Base-by-base conservation (phyloP, 2,888 invertebrate genomes). In the Harpalus rubripes region DNA sequence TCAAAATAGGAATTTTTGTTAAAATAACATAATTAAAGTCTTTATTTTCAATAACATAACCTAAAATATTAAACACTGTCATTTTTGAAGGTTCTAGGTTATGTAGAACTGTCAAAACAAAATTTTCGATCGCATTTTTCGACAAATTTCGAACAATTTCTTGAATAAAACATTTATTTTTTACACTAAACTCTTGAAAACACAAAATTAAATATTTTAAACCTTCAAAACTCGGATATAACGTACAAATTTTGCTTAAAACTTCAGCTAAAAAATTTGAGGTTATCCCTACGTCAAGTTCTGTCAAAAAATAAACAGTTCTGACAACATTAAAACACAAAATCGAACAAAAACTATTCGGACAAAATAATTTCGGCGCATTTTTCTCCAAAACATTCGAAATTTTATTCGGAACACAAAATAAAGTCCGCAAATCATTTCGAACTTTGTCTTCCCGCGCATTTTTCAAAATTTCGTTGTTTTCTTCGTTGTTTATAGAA, bases 21-120 rank as follows among this genome's bases (percentile, higher is more conserved):
- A 92, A 92, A 0, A 97, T 89, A 39, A 94, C 93, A 87, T 95
- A 95, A 65, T 93, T 93, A 96, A 96, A 97, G 87, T 93, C 92
- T 1, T 92, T 91, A 76, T 91, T 93, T 0, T 90, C 89, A 6
- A 93, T 89, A 2, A 93, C 91, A 85, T 91, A 90, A 4, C 93
- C 93, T 1, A 95, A 91, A 32, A 95, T 87, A 6, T 91, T 88
- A 7, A 90, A 91, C 0, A 95, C 91, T 7, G 88, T 89, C 84
- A 87, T 91, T 87, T 91, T 91, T 88, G 92, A 89, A 39, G 93
- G 91, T 1, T 93, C 91, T 74, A 93, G 89, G 39, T 91, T 90
- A 81, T 93, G 92, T 0, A 96, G 89, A 10, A 95, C 89, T 63
- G 93, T 89, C 39, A 94, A 88, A 0, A 94, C 92, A 0, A 95